Evolutionary conservation across 2,888 invertebrate species (phyloP).

Genomic region (Enoplolaimus lenunculus): DNA sequence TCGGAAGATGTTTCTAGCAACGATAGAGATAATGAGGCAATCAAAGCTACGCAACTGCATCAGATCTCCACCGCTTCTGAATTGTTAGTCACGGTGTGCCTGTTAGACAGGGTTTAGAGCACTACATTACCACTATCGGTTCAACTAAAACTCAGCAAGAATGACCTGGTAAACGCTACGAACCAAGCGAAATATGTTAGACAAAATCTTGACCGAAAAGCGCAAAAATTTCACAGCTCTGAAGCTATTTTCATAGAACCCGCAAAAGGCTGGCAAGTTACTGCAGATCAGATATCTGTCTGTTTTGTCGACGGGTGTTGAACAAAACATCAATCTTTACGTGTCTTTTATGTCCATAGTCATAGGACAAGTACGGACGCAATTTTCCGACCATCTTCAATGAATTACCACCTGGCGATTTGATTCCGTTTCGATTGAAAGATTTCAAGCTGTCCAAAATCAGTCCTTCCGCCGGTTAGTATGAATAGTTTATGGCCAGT

Average conservation of each 20-base stretch:
- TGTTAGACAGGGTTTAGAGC: background rate
- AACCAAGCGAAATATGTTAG: slow-evolving; percentile 1
- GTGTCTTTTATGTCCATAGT: too few relatives aligned
- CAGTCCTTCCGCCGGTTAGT: background rate
- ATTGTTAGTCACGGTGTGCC: background rate
- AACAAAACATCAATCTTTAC: background rate
- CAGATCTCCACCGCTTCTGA: background rate
- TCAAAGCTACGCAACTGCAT: background rate
- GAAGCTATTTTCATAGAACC: background rate
- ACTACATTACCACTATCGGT: background rate
- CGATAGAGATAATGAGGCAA: background rate
- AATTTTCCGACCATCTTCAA: too few relatives aligned
- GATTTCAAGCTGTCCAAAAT: background rate
- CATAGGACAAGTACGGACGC: too few relatives aligned
- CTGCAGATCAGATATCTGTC: too few relatives aligned
- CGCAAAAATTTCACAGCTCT: background rate
- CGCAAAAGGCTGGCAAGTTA: background rate
- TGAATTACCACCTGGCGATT: too few relatives aligned
- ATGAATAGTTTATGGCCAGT: background rate
- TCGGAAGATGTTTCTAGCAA: background rate
- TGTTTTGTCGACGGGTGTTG: slow-evolving; percentile 1
- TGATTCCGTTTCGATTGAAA: too few relatives aligned
- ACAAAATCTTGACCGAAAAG: background rate
- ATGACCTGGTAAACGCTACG: slow-evolving; percentile 7
- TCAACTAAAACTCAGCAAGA: background rate